phyloP scores from a whole-genome alignment of 2,113 vertebrate species.

The Pagrus major region DNA sequence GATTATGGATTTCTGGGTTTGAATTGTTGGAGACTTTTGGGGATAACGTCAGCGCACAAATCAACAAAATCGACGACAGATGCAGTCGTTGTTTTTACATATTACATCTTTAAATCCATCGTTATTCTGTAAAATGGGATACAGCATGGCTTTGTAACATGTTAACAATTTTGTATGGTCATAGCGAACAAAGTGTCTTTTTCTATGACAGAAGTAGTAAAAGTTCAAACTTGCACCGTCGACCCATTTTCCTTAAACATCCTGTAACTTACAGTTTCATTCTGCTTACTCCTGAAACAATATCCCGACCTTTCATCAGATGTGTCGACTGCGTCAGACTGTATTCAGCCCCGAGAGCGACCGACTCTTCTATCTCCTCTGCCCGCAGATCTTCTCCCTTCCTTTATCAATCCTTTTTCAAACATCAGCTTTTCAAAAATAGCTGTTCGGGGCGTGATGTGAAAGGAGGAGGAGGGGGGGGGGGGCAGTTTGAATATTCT shows the following conservation, averaged over 20 bases:
- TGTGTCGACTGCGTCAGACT: constrained; percentile 51
- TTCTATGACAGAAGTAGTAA: not conserved
- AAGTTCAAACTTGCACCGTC: constrained; percentile 34
- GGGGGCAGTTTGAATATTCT: constrained; percentile 69
- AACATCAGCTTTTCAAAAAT: constrained; percentile 80
- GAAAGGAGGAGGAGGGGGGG: constrained; percentile 59
- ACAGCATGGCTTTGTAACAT: no score
- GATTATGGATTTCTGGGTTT: no score
- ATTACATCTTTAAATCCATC: no score
- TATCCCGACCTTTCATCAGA: constrained; percentile 70
- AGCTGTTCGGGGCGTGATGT: constrained; percentile 69
- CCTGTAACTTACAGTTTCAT: constrained; percentile 26
- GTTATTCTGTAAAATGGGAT: no score
- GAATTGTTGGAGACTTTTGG: no score
- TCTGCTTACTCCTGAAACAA: constrained; percentile 63
- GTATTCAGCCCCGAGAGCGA: constrained; percentile 32
- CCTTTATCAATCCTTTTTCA: constrained; percentile 78
- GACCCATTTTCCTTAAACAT: constrained; percentile 22
- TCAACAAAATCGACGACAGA: no score
- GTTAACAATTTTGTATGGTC: no score
- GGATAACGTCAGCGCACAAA: no score
- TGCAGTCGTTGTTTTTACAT: no score
- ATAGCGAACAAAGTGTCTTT: no score
- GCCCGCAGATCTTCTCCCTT: constrained; percentile 56
- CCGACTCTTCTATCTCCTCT: constrained; percentile 57